Evolutionary conservation across 2,888 invertebrate genomes (phyloP), one percentile per base, ranked within the genome.

Genomic region (Sabatieria punctata): DNA sequence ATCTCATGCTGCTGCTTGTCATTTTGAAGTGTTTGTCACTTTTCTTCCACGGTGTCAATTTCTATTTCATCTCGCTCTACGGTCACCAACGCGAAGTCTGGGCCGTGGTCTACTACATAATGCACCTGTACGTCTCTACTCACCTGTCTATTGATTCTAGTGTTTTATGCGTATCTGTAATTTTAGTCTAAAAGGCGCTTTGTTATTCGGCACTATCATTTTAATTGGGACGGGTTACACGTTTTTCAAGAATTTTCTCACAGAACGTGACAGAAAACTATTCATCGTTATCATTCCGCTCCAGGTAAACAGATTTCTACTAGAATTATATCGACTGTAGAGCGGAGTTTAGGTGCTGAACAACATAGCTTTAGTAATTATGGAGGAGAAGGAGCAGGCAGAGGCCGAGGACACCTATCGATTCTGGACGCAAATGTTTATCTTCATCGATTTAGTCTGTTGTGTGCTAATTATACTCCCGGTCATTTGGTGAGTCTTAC

Each of bases 141-240:
- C 15, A 30, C 30, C 8, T 15, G 30, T 44, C 22, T n/a, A n/a
- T n/a, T n/a, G n/a, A n/a, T n/a, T 11, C 30, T 30, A 30, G 8
- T 30, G n/a, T 11, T 15, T 30, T 8, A 30, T 2, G 19, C 38
- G 40, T 42, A 11, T n/a, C 8, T 11, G 18, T 18, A 21, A 4
- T 63, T 67, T 44, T 65, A 84, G 82, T 55, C 71, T 88, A 48
- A 85, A 85, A 68, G 85, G 86, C 13, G 85, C 88, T 0, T 78
- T 97, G 39, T 71, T 97, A 43, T 95, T 97, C 64, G 86, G 93
- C 49, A 91, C 91, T 0, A 82, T 97, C 54, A 82, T 95, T 13
- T 74, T 97, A 13, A 85, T 97, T 55, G 95, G 95, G 41, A 91
- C 95, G 4, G 97, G 97, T 0, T 97, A 93, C 88, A 89, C 91